phyloP scores from a whole-genome alignment of 2,113 vertebrate genomes.

The Tragelaphus scriptus region DNA sequence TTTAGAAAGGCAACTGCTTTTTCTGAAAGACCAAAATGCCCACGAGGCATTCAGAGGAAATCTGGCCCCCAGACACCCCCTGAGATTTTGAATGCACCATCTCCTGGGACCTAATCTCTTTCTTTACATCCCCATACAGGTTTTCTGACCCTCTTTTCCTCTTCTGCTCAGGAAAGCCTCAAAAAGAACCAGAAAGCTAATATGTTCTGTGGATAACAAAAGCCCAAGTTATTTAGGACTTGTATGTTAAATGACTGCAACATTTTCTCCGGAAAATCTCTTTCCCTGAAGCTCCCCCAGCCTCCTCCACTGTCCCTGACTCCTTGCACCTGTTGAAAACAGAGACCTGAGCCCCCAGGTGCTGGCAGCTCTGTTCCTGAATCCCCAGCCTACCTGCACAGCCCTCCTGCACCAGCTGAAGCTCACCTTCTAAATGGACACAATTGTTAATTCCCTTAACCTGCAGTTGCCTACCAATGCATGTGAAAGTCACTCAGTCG shows the following conservation, averaged over 20 bases:
- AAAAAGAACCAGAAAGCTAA: background rate
- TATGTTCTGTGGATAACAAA: background rate
- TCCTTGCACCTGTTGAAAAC: background rate
- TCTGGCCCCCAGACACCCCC: background rate
- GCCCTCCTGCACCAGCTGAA: background rate
- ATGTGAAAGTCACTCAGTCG: background rate
- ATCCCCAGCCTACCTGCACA: background rate
- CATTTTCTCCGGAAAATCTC: background rate
- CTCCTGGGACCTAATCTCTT: background rate
- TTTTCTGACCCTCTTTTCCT: background rate
- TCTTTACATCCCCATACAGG: background rate
- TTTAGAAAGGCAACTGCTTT: background rate
- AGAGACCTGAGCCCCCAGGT: background rate
- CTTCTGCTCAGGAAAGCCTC: background rate
- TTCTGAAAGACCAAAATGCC: background rate
- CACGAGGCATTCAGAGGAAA: background rate
- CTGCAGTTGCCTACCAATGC: background rate
- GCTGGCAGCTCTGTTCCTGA: background rate
- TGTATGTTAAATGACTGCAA: background rate
- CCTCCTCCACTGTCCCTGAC: background rate
- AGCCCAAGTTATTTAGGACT: background rate
- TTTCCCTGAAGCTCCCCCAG: background rate
- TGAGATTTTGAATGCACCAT: background rate
- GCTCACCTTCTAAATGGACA: background rate
- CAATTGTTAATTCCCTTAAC: background rate